Base-by-base conservation (phyloP, 2,888 invertebrate genomes). In the Bellardia bayeri region DNA sequence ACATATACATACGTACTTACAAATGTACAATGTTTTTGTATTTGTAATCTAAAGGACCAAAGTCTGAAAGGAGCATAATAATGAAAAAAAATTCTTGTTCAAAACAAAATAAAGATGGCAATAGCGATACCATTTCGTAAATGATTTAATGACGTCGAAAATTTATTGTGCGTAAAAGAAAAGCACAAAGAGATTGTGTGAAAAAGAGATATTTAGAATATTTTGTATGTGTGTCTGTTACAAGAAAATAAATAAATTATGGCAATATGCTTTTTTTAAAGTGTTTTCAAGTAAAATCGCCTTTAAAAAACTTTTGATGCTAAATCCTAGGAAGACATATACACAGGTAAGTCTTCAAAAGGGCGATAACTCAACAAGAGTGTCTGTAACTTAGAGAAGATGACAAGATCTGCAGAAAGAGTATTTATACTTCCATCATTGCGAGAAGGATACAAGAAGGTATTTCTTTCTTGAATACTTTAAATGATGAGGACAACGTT, bases 121-220 rank as follows among this genome's bases (percentile, higher is more conserved):
- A 79, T 79, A 82, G 75, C 74, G 85, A 87, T 87, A 75, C 68
- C 87, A 87, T 83, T 90, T 89, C 75, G 87, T 76, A 90, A 91
- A 91, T 92, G 91, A 92, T 91, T 92, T 92, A 92, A 93, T 91
- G 93, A 90, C 90, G 90, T 87, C 89, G 91, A 91, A 92, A 92
- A 92, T 92, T 93, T 93, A 92, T 92, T 91, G 91, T 91, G 91
- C 92, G 92, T 92, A 82, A 81, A 75, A 81, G 61, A 78, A 69
- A 85, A 82, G 75, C 63, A 68, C 40, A 63, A 16, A 33, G 45
- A 42, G 61, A 56, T 61, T 58, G 49, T 76, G 69, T 63, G 40
- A 68, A 82, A 14, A 30, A 56, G 68, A 80, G n/a, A 80, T 42
- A 74, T 56, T 58, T 42, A 9, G 11, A 56, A 33, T 42, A n/a